phyloP scores from a whole-genome alignment of 2,797 vertebrate species.

The Stomatorhinus walkeri region DNA sequence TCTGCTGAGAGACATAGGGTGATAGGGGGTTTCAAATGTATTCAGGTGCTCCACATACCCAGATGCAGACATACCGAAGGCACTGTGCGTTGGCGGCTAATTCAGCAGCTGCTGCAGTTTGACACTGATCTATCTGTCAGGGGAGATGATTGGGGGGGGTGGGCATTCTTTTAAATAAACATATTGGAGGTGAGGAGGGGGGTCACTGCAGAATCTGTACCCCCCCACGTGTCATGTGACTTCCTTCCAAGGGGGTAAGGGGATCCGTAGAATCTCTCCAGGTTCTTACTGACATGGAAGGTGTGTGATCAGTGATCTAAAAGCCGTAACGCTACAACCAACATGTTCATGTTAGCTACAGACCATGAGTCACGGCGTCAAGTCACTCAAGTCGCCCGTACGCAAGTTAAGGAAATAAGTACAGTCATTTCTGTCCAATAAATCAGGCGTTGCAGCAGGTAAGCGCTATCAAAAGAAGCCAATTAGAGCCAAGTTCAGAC shows the following conservation, averaged over 20 bases:
- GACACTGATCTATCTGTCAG: neutral
- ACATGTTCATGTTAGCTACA: neutral
- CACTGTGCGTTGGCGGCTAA: neutral
- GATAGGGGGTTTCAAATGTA: conserved; percentile 23
- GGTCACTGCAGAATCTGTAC: neutral
- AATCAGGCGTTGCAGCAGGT: neutral
- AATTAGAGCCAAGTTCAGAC: neutral
- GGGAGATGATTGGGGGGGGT: neutral
- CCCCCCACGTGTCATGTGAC: neutral
- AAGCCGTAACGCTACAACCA: neutral
- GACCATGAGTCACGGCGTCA: neutral
- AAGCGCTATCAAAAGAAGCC: neutral
- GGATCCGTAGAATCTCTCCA: neutral
- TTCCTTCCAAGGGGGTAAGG: neutral
- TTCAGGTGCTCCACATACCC: neutral
- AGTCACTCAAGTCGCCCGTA: neutral
- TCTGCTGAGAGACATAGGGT: conserved; percentile 65
- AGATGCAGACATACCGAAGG: neutral
- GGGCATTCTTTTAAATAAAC: neutral
- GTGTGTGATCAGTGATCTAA: neutral
- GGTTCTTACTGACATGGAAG: neutral
- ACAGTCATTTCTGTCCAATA: neutral
- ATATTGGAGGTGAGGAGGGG: neutral
- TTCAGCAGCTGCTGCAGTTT: neutral
- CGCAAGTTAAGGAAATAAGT: neutral